Evolutionary conservation across 2,888 invertebrate species (phyloP).

Genomic region (Beris chalybata): DNA sequence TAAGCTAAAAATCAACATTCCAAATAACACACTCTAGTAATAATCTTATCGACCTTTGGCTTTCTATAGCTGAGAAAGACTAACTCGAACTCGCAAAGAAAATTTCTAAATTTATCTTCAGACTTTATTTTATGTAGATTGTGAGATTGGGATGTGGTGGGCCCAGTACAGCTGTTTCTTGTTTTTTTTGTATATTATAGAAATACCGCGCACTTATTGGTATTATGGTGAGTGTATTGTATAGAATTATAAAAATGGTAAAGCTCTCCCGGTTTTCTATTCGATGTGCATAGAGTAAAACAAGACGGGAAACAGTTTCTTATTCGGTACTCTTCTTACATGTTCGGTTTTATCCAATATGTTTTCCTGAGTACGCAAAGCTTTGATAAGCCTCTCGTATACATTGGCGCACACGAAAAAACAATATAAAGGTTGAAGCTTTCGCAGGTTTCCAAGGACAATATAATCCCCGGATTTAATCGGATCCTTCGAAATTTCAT

Average conservation of each 20-base stretch:
- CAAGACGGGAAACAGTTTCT: neutral
- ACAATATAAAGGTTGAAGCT: too few species aligned
- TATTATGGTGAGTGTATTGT: neutral
- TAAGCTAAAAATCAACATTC: slow-evolving; percentile 16
- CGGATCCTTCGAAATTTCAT: too few species aligned
- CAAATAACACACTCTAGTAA: slow-evolving; percentile 31
- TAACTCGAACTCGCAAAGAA: slow-evolving; percentile 39
- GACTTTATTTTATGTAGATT: slow-evolving; percentile 32
- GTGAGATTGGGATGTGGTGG: slow-evolving; percentile 30
- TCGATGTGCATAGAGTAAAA: neutral
- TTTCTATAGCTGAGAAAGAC: slow-evolving; percentile 46
- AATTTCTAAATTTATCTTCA: slow-evolving; percentile 13
- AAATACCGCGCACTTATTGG: slow-evolving; percentile 12
- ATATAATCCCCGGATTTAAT: too few species aligned
- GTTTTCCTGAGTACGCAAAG: too few species aligned
- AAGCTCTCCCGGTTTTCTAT: too few species aligned
- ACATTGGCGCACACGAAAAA: too few species aligned
- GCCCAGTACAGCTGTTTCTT: neutral
- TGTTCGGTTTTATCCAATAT: too few species aligned
- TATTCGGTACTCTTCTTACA: neutral
- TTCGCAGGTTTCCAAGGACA: too few species aligned
- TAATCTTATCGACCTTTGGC: slow-evolving; percentile 44
- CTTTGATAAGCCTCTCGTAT: too few species aligned
- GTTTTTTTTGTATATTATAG: too few species aligned
- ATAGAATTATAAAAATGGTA: neutral